Evolutionary conservation across 2,888 invertebrate species (phyloP).

Genomic region (Pseudococcus viburni): DNA sequence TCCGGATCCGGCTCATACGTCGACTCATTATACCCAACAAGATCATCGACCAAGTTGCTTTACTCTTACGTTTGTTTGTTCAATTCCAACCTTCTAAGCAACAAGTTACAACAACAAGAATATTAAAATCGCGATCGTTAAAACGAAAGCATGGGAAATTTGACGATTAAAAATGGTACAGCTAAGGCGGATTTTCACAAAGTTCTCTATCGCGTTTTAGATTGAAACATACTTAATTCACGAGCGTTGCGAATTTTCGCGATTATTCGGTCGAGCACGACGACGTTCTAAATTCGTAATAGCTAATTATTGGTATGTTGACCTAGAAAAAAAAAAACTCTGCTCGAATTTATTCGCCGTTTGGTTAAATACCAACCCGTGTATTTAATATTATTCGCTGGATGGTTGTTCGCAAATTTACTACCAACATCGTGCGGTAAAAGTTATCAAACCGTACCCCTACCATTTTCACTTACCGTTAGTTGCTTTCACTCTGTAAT

Average conservation of each 20-base stretch:
- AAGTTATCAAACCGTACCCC: constrained; percentile 46
- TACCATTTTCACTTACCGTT: constrained; percentile 29
- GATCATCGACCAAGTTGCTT: no score
- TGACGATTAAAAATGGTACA: background rate
- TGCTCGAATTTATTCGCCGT: background rate
- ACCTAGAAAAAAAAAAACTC: constrained; percentile 10
- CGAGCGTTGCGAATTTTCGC: background rate
- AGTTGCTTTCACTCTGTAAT: constrained; percentile 54
- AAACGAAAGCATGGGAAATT: constrained; percentile 13
- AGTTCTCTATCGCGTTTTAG: background rate
- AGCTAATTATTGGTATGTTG: constrained; percentile 44
- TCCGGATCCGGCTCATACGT: no score
- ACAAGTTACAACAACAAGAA: no score
- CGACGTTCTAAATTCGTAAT: constrained; percentile 29
- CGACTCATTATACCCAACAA: no score
- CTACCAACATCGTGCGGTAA: constrained; percentile 29
- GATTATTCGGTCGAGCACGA: constrained; percentile 13
- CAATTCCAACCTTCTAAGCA: no score
- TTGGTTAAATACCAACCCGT: background rate
- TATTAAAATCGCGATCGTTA: background rate
- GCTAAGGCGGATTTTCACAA: background rate
- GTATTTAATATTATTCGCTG: background rate
- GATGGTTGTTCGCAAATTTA: constrained; percentile 27
- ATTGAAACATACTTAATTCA: constrained; percentile 14
- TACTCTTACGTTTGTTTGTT: no score